phyloP scores from a whole-genome alignment of 2,113 vertebrate genomes.

The Climacteris rufus region DNA sequence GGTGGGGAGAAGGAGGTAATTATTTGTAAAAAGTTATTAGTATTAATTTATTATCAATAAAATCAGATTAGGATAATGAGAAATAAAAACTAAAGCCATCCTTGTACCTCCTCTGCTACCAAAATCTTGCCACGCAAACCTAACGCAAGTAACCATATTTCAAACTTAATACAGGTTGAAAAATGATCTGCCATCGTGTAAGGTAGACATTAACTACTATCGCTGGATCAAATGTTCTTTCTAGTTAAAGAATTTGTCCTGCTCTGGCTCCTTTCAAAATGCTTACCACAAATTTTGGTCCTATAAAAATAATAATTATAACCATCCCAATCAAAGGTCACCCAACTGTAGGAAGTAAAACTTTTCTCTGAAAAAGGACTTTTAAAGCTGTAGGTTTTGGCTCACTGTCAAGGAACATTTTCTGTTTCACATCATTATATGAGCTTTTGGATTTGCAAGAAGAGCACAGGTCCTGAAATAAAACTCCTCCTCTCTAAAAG shows the following conservation, averaged over 20 bases:
- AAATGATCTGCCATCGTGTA: not conserved
- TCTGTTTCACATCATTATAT: not conserved
- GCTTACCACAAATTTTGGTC: not conserved
- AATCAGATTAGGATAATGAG: not conserved
- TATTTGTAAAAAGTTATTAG: not conserved
- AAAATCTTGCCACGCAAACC: not conserved
- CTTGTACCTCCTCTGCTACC: no score
- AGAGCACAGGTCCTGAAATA: not conserved
- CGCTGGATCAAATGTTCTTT: not conserved
- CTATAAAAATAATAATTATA: not conserved
- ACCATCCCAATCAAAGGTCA: not conserved
- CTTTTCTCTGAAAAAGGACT: not conserved
- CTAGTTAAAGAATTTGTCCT: not conserved
- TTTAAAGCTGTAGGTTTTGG: not conserved
- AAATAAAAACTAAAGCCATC: not conserved
- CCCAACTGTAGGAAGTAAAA: not conserved
- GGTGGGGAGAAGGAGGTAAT: not conserved
- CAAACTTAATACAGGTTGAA: not conserved
- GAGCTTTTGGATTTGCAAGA: not conserved
- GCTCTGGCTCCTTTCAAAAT: not conserved
- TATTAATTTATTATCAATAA: not conserved
- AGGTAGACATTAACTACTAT: not conserved
- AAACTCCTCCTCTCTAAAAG: not conserved
- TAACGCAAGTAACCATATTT: not conserved
- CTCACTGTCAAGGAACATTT: not conserved